Conservation (phyloP, 2,113 vertebrate genomes). For the Electrona antarctica region DNA sequence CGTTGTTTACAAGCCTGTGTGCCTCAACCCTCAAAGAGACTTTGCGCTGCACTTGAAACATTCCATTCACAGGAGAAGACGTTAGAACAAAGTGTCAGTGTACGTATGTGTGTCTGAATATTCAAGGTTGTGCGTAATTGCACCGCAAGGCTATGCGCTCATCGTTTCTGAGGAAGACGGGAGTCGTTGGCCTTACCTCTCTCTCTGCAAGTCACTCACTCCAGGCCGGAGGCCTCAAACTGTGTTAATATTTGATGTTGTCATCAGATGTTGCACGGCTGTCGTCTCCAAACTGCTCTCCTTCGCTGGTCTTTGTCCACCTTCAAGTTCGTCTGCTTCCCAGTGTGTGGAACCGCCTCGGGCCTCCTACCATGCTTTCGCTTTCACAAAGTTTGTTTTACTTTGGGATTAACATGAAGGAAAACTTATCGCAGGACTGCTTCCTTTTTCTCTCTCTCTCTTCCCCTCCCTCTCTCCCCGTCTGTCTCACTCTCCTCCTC, state of each 20-base stretch:
- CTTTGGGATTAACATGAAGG: constrained; percentile 56
- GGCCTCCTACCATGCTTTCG: constrained; percentile 21
- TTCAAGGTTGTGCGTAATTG: background rate
- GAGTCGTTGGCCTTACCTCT: constrained; percentile 62
- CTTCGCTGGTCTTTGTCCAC: background rate
- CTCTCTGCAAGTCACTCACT: constrained; percentile 51
- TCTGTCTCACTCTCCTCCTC: constrained; percentile 57
- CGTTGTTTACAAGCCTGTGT: constrained; percentile 24
- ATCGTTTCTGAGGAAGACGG: constrained; percentile 20
- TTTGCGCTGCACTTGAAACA: constrained; percentile 25
- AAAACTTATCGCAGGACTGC: constrained; percentile 63
- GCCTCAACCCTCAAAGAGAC: constrained; percentile 31
- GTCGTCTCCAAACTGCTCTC: constrained; percentile 43
- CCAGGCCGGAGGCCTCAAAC: constrained; percentile 74
- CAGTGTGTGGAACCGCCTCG: constrained; percentile 24
- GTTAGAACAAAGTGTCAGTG: background rate
- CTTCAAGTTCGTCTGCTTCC: constrained; percentile 37
- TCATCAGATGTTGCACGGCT: constrained; percentile 66
- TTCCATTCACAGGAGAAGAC: constrained; percentile 20
- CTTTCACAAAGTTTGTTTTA: constrained; percentile 53
- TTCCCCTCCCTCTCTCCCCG: constrained; percentile 70
- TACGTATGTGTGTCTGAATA: background rate
- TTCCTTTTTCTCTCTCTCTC: constrained; percentile 76
- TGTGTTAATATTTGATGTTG: constrained; percentile 71
- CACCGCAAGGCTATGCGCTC: background rate